Evolutionary conservation across 35 echinoderm and acorn worm genomes (phyloP).

Genomic region (Nesometra sesokonis): DNA sequence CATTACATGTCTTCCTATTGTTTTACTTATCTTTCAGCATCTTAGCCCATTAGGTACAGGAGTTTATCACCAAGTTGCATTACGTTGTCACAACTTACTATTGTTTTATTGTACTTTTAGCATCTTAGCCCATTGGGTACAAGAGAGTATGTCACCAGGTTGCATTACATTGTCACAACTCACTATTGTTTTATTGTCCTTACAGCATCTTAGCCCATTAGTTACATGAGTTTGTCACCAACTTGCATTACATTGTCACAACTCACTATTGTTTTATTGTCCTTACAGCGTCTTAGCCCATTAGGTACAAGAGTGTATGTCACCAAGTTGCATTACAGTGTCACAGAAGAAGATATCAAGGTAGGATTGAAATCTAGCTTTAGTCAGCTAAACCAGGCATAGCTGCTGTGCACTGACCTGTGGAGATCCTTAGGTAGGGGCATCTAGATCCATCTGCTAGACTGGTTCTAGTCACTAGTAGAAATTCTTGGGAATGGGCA

Average conservation of each 20-base stretch:
- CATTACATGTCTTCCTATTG: too few species aligned
- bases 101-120: neutral
- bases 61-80: too few species aligned
- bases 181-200: too few species aligned
- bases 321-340: conserved; percentile 67
- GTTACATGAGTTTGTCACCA: too few species aligned
- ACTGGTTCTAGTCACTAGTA: too few species aligned
- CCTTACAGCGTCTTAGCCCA: neutral
- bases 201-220: too few species aligned
- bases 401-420: neutral
- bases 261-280: neutral
- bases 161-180: conserved; percentile 76
- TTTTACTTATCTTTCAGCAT: too few species aligned
- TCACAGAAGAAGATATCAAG: conserved; percentile 94
- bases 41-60: too few species aligned
- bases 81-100: too few species aligned
- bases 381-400: neutral
- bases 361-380: conserved; percentile 21
- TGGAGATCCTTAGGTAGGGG: neutral
- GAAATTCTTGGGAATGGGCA: too few species aligned
- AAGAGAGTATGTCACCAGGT: conserved; percentile 60
- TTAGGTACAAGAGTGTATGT: conserved; percentile 69
- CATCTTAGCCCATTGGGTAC: conserved; percentile 22
- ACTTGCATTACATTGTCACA: too few species aligned
- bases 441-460: neutral